Evolutionary conservation across 1,140 invertebrate genomes (phyloP).

Genomic region (Habropoda laboriosa): DNA sequence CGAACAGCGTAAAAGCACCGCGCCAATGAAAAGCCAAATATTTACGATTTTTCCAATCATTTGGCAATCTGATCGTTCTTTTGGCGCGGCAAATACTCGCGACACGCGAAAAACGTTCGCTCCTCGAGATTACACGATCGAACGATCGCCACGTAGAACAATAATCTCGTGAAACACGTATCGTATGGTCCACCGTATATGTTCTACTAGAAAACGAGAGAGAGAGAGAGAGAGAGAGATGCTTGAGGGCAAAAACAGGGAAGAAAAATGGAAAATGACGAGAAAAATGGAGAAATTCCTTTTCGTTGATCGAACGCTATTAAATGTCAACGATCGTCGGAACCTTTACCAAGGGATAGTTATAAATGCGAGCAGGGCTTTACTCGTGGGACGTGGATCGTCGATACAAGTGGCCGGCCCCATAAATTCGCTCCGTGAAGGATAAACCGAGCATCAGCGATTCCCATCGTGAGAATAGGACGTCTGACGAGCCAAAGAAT

Average conservation of each 20-base stretch:
- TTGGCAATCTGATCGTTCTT: not conserved
- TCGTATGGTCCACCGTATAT: conserved; percentile 21
- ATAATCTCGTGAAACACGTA: conserved; percentile 37
- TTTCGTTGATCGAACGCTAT: conserved; percentile 39
- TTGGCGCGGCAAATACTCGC: not conserved
- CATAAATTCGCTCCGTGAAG: conserved; percentile 38
- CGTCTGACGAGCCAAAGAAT: conserved; percentile 3
- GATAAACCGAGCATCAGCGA: conserved; percentile 30
- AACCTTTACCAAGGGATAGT: conserved; percentile 2
- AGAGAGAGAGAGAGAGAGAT: conserved; percentile 2
- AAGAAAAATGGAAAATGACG: not conserved
- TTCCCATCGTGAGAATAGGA: conserved; percentile 22
- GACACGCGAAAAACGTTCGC: not conserved
- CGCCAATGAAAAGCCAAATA: not conserved
- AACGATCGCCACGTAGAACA: conserved; percentile 23
- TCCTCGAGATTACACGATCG: conserved; percentile 7
- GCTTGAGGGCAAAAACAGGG: not conserved
- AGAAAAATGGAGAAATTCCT: conserved; percentile 40
- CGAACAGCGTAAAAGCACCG: not conserved
- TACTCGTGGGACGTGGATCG: conserved; percentile 10
- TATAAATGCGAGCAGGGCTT: conserved; percentile 45
- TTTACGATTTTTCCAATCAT: not conserved
- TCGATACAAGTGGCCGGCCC: conserved; percentile 4
- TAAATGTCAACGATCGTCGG: conserved; percentile 44
- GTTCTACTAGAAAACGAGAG: conserved; percentile 7